These are phyloP conservation scores for Pachycephus smyrnensis DNA, from an alignment of 2,888 invertebrate species.

Conservation along the genomic window DNA sequence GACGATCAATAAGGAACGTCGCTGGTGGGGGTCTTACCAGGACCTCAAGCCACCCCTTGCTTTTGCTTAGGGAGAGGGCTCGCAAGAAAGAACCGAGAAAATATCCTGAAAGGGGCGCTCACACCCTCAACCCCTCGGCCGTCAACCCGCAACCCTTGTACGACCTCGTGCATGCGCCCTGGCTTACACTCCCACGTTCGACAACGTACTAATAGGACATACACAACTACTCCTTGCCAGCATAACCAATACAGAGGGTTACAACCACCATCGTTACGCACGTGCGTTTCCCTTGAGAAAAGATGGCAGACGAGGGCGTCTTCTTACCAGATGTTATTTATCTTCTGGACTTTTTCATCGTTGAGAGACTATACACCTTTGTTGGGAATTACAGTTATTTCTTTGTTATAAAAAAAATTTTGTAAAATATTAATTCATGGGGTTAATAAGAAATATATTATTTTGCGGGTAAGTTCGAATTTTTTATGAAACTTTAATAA, in stretches of 20 bases:
- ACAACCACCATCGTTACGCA: neutral
- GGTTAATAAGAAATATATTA: neutral
- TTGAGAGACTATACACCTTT: neutral
- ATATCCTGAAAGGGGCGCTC: constrained; percentile 49
- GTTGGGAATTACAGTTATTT: neutral
- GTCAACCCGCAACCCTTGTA: neutral
- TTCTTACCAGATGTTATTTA: neutral
- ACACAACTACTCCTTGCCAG: neutral
- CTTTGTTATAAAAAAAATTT: no score
- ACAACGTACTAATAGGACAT: neutral
- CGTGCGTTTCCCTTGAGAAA: neutral
- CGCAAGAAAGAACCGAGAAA: constrained; percentile 66
- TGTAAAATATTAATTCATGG: no score
- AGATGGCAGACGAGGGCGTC: neutral
- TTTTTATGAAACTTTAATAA: neutral
- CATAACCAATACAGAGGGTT: neutral
- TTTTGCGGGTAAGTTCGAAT: neutral
- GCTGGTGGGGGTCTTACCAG: constrained; percentile 64
- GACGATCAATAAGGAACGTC: constrained; percentile 66
- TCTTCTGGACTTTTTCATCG: neutral
- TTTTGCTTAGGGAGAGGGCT: constrained; percentile 59
- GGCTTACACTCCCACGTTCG: neutral
- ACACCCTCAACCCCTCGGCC: neutral
- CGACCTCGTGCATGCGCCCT: neutral
- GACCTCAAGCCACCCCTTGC: constrained; percentile 61